Conservation (phyloP, 92 coral and sea anemone species). For the Chrysogorgia sp. region DNA sequence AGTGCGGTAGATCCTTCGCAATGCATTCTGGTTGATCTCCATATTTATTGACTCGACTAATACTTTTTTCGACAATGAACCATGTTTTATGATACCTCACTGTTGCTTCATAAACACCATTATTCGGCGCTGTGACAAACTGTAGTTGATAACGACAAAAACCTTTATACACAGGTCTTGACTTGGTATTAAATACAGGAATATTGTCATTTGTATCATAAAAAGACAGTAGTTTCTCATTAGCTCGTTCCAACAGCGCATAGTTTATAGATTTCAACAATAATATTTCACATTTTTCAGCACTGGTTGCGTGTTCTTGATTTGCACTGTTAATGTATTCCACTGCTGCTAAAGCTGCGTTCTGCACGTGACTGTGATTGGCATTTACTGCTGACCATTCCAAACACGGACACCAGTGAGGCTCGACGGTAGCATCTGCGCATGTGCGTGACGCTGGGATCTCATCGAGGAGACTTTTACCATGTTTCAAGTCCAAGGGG, state of each 20-base stretch:
- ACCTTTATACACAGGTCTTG: conserved; percentile 34
- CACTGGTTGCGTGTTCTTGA: conserved; percentile 16
- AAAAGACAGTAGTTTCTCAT: conserved; percentile 9
- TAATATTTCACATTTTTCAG: conserved; percentile 8
- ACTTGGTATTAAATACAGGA: conserved; percentile 28
- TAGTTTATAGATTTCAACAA: conserved; percentile 14
- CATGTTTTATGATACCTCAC: conserved; percentile 30
- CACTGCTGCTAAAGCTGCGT: conserved; percentile 43
- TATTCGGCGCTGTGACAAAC: conserved; percentile 65
- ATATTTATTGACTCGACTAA: conserved; percentile 52
- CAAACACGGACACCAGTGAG: conserved; percentile 46
- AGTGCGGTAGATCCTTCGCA: conserved; percentile 40
- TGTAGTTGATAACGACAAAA: conserved; percentile 64
- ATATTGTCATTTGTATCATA: background rate
- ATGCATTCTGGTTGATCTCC: conserved; percentile 62
- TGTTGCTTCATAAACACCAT: conserved; percentile 72
- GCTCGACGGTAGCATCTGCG: conserved; percentile 5
- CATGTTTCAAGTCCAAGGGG: conserved; percentile 17
- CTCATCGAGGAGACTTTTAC: conserved; percentile 13
- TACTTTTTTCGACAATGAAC: conserved; percentile 19
- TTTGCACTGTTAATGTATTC: conserved; percentile 32
- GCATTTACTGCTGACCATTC: conserved; percentile 44
- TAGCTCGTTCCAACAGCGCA: conserved; percentile 39
- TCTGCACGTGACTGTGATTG: conserved; percentile 36
- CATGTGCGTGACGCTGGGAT: conserved; percentile 28